A percentile compares a stretch with the other conserved stretches of the same genome.
These are phyloP conservation scores for Nymphicus hollandicus DNA, from an alignment of 2,113 vertebrate genomes.

Conservation along the genomic window DNA sequence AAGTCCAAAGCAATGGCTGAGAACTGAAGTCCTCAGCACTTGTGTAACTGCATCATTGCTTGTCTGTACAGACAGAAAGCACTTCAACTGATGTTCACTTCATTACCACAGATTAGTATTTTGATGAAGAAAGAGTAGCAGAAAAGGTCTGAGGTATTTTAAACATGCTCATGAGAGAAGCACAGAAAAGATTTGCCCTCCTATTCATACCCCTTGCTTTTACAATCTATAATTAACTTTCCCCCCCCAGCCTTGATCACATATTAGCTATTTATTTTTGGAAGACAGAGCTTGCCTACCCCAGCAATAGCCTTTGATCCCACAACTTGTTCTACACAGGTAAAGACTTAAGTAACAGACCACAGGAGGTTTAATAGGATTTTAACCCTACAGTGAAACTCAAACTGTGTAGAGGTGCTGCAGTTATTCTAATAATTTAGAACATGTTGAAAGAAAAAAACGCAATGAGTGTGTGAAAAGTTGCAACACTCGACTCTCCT, in stretches of 20 bases:
- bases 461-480: not conserved
- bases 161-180: not conserved
- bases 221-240: not conserved
- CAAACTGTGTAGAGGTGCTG: not conserved
- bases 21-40: not conserved
- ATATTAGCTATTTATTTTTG: not conserved
- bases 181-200: not conserved
- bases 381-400: not conserved
- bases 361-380: not conserved
- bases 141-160: not conserved
- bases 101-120: not conserved
- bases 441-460: not conserved
- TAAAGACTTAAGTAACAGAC: not conserved
- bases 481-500: not conserved
- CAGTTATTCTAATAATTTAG: not conserved
- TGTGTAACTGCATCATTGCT: rapidly evolving
- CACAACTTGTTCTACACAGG: not conserved
- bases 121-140: not conserved
- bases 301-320: not conserved
- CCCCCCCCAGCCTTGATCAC: not conserved
- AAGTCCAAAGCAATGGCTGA: not conserved
- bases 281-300: not conserved
- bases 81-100: not conserved
- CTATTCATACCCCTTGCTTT: not conserved
- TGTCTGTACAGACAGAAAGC: not conserved